Evolutionary conservation across 1,140 invertebrate species (phyloP).

Genomic region (Drosophila busckii): DNA sequence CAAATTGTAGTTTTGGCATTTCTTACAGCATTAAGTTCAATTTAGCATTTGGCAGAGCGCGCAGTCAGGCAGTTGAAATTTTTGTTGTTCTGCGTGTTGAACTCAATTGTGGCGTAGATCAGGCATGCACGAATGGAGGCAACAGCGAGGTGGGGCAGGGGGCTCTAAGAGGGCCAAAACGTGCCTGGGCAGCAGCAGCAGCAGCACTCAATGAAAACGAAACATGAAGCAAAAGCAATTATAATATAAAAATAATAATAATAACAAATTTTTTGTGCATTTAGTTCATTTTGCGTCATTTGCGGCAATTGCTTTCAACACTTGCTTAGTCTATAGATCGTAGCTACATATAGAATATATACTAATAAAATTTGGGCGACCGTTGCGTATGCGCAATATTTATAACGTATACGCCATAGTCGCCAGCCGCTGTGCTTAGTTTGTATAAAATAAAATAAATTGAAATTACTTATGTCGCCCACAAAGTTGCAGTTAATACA

Average conservation of each 20-base stretch:
- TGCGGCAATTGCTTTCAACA: conserved; percentile 28
- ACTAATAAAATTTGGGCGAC: no score
- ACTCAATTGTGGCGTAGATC: conserved; percentile 32
- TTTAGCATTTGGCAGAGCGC: no score
- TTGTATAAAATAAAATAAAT: neutral
- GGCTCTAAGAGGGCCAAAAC: conserved; percentile 22
- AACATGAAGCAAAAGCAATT: neutral
- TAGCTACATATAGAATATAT: no score
- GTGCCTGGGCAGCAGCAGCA: conserved; percentile 6
- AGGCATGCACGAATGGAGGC: conserved; percentile 1
- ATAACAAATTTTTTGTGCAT: conserved; percentile 31
- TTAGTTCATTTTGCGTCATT: conserved; percentile 37
- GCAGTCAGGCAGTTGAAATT: conserved; percentile 17
- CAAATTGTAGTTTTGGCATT: neutral
- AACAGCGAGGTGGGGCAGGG: neutral
- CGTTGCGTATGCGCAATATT: conserved; percentile 62
- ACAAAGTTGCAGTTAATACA: no score
- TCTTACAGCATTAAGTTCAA: conserved; percentile 19
- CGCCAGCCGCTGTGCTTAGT: no score
- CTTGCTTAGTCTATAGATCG: no score
- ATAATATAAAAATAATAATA: conserved; percentile 17
- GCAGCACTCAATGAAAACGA: conserved; percentile 1
- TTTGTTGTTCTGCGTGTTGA: no score
- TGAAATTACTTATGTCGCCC: no score
- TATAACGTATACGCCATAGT: conserved; percentile 25